Percentiles rank a stretch among this genome's conserved stretches.
Conservation (phyloP, 1,140 invertebrate species). For the Idris sp. region DNA sequence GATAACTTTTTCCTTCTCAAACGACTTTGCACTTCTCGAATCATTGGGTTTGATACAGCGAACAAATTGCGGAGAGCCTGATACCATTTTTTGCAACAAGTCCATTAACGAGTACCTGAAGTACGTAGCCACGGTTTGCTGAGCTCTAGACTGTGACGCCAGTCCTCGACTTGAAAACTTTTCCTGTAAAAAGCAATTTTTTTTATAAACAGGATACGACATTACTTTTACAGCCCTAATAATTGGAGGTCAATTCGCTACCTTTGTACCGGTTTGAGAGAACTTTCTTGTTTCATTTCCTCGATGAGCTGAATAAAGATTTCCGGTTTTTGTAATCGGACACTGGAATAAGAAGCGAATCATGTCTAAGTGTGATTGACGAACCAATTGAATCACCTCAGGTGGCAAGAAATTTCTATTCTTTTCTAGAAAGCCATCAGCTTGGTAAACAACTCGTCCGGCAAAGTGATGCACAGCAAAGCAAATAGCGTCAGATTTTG, state of each 20-base stretch:
- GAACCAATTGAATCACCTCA: constrained; percentile 87
- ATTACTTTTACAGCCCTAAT: too few relatives aligned
- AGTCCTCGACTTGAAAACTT: constrained; percentile 81
- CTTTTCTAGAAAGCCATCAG: constrained; percentile 88
- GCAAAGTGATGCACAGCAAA: constrained; percentile 88
- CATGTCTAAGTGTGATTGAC: constrained; percentile 85
- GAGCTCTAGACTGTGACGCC: constrained; percentile 88
- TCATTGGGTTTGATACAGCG: constrained; percentile 92
- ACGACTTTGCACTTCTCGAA: constrained; percentile 82
- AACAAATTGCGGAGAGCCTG: constrained; percentile 88
- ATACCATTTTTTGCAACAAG: constrained; percentile 90
- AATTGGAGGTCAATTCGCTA: too few relatives aligned
- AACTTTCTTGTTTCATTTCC: constrained; percentile 77
- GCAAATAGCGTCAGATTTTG: constrained; percentile 86
- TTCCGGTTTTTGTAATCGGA: constrained; percentile 89
- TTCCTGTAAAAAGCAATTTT: constrained; percentile 69
- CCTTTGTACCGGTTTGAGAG: constrained; percentile 71
- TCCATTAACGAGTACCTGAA: constrained; percentile 92
- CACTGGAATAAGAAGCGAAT: constrained; percentile 89
- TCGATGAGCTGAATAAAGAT: constrained; percentile 82
- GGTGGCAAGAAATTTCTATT: constrained; percentile 90
- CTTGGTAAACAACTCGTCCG: constrained; percentile 88
- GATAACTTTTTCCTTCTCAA: constrained; percentile 85
- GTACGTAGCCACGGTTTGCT: constrained; percentile 91
- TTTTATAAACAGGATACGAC: too few relatives aligned